Base-by-base conservation (phyloP, 2,113 vertebrate genomes). In the Gopherus evgoodei region DNA sequence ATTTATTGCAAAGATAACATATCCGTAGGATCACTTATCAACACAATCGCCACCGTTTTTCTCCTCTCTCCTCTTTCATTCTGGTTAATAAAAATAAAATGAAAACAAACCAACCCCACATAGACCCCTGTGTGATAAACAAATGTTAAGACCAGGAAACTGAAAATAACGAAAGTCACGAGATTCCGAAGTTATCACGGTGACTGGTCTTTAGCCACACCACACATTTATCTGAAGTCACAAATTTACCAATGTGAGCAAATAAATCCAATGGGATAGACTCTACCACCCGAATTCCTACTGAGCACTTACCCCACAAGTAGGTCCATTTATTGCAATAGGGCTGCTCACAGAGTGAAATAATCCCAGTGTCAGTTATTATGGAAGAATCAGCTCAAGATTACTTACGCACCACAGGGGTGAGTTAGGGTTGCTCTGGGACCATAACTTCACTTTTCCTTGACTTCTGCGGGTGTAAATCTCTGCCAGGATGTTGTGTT, bases 131-230 rank as follows among this genome's bases (percentile, higher is more conserved):
- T 59, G 16, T 24, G 42, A 50, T 4, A 59, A 8, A 75, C 9
- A 1, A 72, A 27, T 22, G 11, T 76, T 29, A 4, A 8, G 12
- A 1, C 1, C 0, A 4, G n/a, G 44, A 59, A 57, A 24, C 4
- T 10, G 11, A 59, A 72, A 42, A 84, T 47, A 44, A 83, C 13
- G n/a, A 17, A 54, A 53, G 47, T 17, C 25, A 6, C 1, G 1
- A 16, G 52, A 92, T 31, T 19, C 0, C 11, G 19, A 50, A 6
- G 16, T 35, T 11, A 57, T 52, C 76, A 52, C 11, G 14, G 54
- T 25, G 75, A 42, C 49, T 38, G 11, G 11, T 56, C 5, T 1
- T 69, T 35, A 4, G 9, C 14, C 11, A 0, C 1, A 35, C 8
- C 12, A 3, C 8, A 49, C 19, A 1, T 57, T 42, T 42, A 16